Percentiles rank a stretch among this genome's conserved stretches.
Evolutionary conservation across 2,888 invertebrate species (phyloP).

Genomic region (Oxycera nigricornis): DNA sequence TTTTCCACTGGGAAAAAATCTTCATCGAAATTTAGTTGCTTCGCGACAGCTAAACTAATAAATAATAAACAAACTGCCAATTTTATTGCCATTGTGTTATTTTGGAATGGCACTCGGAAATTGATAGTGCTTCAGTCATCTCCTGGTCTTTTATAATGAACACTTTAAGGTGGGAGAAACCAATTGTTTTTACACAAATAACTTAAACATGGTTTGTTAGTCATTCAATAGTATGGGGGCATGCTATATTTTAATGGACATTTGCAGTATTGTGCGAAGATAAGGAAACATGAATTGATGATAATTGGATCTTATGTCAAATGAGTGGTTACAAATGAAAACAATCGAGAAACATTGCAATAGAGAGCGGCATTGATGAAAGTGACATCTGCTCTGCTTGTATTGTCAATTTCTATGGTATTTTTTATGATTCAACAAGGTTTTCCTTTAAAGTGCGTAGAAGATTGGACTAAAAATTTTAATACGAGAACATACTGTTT

Average conservation of each 20-base stretch:
- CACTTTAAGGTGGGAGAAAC: not conserved
- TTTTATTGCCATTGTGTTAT: constrained; percentile 23
- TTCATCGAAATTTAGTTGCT: constrained; percentile 25
- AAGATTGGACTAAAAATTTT: too few relatives aligned
- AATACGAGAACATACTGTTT: too few relatives aligned
- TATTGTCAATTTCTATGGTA: too few relatives aligned
- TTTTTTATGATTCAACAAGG: too few relatives aligned
- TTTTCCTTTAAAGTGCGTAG: too few relatives aligned
- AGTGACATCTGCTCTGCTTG: too few relatives aligned
- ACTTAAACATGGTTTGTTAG: not conserved
- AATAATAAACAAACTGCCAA: constrained; percentile 13
- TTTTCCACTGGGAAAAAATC: constrained; percentile 21
- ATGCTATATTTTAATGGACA: constrained; percentile 17
- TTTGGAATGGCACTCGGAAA: constrained; percentile 17
- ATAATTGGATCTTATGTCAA: constrained; percentile 1
- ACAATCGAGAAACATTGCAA: not conserved
- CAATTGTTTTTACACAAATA: not conserved
- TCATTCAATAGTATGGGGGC: not conserved
- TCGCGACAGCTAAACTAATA: constrained; percentile 8
- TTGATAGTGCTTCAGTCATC: not conserved
- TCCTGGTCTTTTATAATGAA: constrained; percentile 27
- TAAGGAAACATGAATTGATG: constrained; percentile 19
- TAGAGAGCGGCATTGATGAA: not conserved
- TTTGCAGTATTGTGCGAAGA: constrained; percentile 19
- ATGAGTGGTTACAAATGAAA: not conserved